Evolutionary conservation across 2,797 vertebrate species (phyloP), one percentile per base, ranked within the genome.

Genomic region (Microhierax caerulescens): DNA sequence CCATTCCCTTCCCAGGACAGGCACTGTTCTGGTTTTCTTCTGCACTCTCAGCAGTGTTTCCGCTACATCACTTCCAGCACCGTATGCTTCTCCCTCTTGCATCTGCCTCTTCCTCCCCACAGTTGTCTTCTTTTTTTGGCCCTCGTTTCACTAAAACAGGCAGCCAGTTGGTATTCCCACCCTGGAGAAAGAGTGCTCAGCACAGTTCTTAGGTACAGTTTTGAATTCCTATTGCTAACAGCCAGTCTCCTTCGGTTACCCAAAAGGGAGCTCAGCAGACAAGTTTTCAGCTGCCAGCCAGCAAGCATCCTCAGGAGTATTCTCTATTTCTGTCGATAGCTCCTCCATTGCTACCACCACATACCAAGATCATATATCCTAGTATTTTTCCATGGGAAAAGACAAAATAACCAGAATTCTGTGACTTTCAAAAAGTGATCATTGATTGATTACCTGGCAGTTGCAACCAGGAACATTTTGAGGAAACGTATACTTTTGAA

Each of bases 201-300:
- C 0, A 0, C 78, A 79, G 59, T 84, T 78, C 68, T 91, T 47
- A 50, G 70, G 84, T 47, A 76, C 0, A 2, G 81, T 94, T 88
- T 94, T 13, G 17, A 84, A 86, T 96, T 95, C 83, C 84, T 83
- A 50, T 25, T 59, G 61, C 77, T 88, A 84, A 51, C 70, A 93
- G 90, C 32, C 78, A 68, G 39, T 68, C 88, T 97, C 65, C 93
- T 95, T 75, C 3, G 0, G 36, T 93, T 95, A 90, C 95, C 77
- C 86, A 86, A 84, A 84, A 81, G 81, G 53, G 74, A 95, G 60
- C 47, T 95, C 87, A 93, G 88, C 76, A 93, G 95, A 88, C 74
- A 82, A 73, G n/a, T 70, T 88, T 93, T 93, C 77, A 88, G 70
- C 82, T 85, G 77, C 70, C 93, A 86, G 85, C 85, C 78, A 65